Conservation (phyloP, 2,113 vertebrate species). For the Thomomys bottae region DNA sequence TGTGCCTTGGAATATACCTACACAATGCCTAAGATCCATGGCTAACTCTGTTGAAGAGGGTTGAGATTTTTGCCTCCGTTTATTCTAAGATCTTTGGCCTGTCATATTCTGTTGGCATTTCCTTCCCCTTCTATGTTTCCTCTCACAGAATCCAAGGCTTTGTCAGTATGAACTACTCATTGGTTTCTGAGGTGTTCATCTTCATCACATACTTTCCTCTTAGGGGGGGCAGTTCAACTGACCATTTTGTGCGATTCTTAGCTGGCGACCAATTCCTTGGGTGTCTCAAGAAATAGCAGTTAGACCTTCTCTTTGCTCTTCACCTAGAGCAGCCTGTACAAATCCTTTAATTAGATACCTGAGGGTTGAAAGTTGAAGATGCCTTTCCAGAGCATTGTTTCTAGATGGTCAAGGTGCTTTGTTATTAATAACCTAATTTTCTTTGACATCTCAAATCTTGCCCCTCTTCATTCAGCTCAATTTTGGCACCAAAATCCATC, state of each 20-base stretch:
- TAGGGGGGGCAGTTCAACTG: neutral
- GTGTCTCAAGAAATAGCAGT: neutral
- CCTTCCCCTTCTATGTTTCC: neutral
- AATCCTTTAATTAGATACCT: neutral
- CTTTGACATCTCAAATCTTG: neutral
- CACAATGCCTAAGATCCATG: too few species aligned
- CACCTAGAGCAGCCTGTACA: neutral
- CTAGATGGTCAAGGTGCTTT: neutral
- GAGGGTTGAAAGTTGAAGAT: neutral
- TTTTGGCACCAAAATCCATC: conserved; percentile 15
- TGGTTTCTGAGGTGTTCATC: neutral
- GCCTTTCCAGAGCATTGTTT: neutral
- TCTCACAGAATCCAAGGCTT: neutral
- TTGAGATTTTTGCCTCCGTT: neutral
- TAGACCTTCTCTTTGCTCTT: neutral
- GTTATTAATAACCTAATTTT: neutral
- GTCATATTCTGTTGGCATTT: neutral
- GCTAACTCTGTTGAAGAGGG: neutral
- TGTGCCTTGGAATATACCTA: neutral
- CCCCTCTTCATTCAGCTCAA: neutral
- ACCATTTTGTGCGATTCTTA: neutral
- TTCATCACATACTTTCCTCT: neutral
- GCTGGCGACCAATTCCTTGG: neutral
- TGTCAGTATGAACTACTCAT: accelerated
- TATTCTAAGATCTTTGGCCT: neutral